Percentiles rank a stretch among this genome's conserved stretches.
Evolutionary conservation across 2,888 invertebrate species (phyloP).

Genomic region (Brassicogethes aeneus): DNA sequence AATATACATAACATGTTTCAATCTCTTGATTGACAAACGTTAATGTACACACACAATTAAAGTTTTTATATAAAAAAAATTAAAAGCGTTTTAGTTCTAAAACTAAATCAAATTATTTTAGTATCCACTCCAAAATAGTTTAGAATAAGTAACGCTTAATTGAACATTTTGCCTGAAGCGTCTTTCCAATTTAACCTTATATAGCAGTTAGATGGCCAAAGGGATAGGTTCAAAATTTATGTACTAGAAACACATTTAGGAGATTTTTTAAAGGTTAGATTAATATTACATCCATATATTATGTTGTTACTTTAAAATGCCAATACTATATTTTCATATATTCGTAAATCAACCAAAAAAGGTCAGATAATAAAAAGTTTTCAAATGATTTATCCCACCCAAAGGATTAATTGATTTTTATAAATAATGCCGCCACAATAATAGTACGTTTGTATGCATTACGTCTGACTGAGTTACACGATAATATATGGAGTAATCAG

Average conservation of each 20-base stretch:
- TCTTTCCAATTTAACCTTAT: not conserved
- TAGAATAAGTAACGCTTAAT: not conserved
- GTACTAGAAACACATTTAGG: slow-evolving; percentile 1
- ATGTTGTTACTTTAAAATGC: not conserved
- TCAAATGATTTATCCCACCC: too few relatives aligned
- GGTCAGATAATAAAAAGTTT: too few relatives aligned
- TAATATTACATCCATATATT: not conserved
- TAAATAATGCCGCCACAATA: too few relatives aligned
- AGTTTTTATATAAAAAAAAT: too few relatives aligned
- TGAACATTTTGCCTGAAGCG: not conserved
- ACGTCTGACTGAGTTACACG: too few relatives aligned
- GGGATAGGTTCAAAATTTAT: slow-evolving; percentile 1
- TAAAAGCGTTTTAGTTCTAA: not conserved
- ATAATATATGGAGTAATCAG: too few relatives aligned
- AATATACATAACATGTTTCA: not conserved
- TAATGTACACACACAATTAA: too few relatives aligned
- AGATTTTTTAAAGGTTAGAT: slow-evolving; percentile 2
- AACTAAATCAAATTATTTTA: not conserved
- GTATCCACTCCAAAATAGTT: not conserved
- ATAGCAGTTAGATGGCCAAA: slow-evolving; percentile 1
- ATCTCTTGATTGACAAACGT: too few relatives aligned
- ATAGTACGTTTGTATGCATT: too few relatives aligned
- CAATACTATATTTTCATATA: not conserved
- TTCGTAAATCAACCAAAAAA: not conserved
- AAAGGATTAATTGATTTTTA: too few relatives aligned